Evolutionary conservation across 2,113 vertebrate species (phyloP), one percentile per base, ranked within the genome.

Genomic region (Gymnobelideus leadbeateri): DNA sequence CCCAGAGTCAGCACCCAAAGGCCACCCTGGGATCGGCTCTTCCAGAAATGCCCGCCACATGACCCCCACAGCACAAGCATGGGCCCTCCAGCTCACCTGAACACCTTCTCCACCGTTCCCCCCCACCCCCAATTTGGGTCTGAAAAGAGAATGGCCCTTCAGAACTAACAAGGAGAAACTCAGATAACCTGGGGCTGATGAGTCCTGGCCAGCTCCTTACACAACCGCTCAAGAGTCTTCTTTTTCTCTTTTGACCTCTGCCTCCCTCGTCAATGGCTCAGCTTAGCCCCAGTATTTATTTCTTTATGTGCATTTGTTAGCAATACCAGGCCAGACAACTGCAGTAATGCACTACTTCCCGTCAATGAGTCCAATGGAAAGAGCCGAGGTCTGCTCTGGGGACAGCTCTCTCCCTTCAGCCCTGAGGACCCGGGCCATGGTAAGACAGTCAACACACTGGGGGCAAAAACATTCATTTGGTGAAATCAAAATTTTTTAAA

Each of bases 281-380:
- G 12, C 26, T n/a, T 51, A 84, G 92, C 90, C 84, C 92, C 95
- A 97, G 57, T 16, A 68, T 31, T 37, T 37, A 12, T 37, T 68
- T 68, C 57, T 68, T 37, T 4, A 37, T 14, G 61, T 68, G 61
- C 57, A 37, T 68, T 84, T 84, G 68, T 43, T 95, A 96, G 26
- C 10, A 95, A 93, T 0, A 50, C 47, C 21, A 96, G 96, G 96
- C 94, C 96, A 95, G 95, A 91, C 77, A 84, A 97, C 31, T 23
- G 84, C 91, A 90, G n/a, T 89, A 91, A 97, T 37, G 93, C 96
- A 96, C 93, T 54, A n/a, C 93, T 97, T 97, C 97, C 97, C 95
- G 97, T 97, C 94, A 54, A 24, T 16, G 68, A 47, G 52, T 50
- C 46, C 26, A 49, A 31, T 52, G 91, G 3, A 57, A 91, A 8